Base-by-base conservation (phyloP, 2,888 invertebrate species). In the Leptogaster cylindrica region DNA sequence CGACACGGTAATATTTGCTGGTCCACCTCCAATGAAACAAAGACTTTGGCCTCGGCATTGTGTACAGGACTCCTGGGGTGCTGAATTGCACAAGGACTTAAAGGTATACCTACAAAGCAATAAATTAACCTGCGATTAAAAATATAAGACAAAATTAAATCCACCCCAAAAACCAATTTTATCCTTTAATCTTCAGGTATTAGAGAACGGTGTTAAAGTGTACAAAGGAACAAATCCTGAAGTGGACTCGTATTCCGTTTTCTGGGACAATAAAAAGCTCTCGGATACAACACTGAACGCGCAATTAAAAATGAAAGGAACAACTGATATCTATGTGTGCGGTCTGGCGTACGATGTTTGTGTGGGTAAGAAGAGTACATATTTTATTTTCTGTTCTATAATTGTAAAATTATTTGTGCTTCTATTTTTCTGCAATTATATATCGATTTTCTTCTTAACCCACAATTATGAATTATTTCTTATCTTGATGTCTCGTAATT, bases 231-330 rank as follows among this genome's bases (percentile, higher is more conserved):
- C 92, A 1, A 92, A 95, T 81, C 91, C 97, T 0, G 93, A 95
- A 73, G 92, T 97, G 66, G 98, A 98, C 81, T 95, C 96, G 1
- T 98, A 98, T 82, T 97, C 97, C 0, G 97, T 96, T 48, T 98
- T 98, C 84, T 96, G 95, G 93, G 97, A 98, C 83, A 98, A 98
- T 82, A 92, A 93, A 82, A 94, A 93, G 81, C 83, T 92, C 69
- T 90, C 91, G 1, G 90, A 94, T 78, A 97, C 97, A 3, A 89
- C 90, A 8, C 84, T 97, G 46, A 89, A 90, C 76, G 86, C 88
- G 6, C 91, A 94, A 77, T 84, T 97, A 67, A 87, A 90, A 68
- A 82, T 88, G 80, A 87, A 89, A 75, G 88, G 88, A 66, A 90
- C 93, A 55, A 93, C 95, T 3, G 96, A 97, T 78, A 92, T 97